Percentiles rank a stretch among this genome's conserved stretches.
These are phyloP conservation scores for Grapholita molesta DNA, from an alignment of 1,140 invertebrate species.

Conservation along the genomic window DNA sequence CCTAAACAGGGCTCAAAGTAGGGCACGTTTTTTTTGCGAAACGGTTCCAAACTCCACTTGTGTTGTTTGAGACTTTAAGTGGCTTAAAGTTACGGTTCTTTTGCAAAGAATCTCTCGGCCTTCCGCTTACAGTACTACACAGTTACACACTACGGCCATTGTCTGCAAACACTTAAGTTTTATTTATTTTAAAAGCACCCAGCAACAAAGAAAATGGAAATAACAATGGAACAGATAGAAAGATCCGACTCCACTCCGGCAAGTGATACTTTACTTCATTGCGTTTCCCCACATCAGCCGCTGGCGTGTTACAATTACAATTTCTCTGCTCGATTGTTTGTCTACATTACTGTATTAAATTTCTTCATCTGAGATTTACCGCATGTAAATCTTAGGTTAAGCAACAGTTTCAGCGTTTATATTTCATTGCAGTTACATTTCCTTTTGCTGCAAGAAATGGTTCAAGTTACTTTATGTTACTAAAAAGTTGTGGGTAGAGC, in stretches of 20 bases:
- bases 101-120: constrained; percentile 29
- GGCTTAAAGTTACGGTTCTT: constrained; percentile 43
- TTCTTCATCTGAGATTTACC: neutral
- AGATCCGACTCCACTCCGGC: neutral
- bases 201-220: constrained; percentile 13
- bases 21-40: constrained; percentile 36
- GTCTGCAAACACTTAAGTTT: constrained; percentile 8
- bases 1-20: neutral
- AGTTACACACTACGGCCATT: neutral
- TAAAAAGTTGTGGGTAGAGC: no score
- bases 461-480: no score
- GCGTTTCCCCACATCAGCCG: neutral
- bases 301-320: neutral
- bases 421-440: neutral
- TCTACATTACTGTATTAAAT: constrained; percentile 14
- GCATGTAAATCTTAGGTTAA: constrained; percentile 1
- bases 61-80: constrained; percentile 47
- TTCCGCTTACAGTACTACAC: neutral
- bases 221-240: constrained; percentile 10
- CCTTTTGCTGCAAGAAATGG: neutral
- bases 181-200: constrained; percentile 16
- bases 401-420: neutral
- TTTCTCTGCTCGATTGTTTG: neutral
- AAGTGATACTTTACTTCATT: neutral
- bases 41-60: constrained; percentile 45